These are phyloP conservation scores for Holothuria leucospilota DNA, from an alignment of 53 echinoderm and acorn worm genomes.

Conservation along the genomic window DNA sequence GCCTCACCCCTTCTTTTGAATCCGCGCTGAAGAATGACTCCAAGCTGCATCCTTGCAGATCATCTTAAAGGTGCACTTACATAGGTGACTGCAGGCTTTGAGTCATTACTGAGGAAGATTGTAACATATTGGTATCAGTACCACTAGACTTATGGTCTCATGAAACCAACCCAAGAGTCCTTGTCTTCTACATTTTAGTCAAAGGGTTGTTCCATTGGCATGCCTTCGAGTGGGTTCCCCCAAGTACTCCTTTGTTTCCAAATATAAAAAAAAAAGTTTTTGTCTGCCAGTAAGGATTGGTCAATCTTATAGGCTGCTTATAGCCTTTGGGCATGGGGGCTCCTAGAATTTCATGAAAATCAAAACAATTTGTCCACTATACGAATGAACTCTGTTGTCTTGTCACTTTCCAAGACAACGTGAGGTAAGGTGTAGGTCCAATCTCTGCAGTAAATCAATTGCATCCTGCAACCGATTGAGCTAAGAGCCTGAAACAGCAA, in stretches of 20 bases:
- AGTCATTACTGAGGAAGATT: slow-evolving; percentile 52
- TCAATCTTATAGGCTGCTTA: slow-evolving; percentile 54
- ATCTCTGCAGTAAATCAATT: slow-evolving; percentile 65
- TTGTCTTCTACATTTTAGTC: slow-evolving; percentile 43
- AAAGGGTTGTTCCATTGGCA: slow-evolving; percentile 9
- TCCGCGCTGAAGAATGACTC: slow-evolving; percentile 72
- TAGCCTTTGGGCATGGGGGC: slow-evolving; percentile 31
- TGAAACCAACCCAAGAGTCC: too few relatives aligned
- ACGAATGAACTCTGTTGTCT: too few relatives aligned
- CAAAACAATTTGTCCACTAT: slow-evolving; percentile 64
- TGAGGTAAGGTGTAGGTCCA: slow-evolving; percentile 36
- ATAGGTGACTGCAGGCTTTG: slow-evolving; percentile 56
- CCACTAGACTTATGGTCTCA: slow-evolving; percentile 60
- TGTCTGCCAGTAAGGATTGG: slow-evolving; percentile 47
- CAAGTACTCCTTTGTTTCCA: slow-evolving; percentile 62
- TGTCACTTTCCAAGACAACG: slow-evolving; percentile 59
- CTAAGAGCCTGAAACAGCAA: slow-evolving; percentile 64
- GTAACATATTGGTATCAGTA: slow-evolving; percentile 49
- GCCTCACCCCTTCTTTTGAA: too few relatives aligned
- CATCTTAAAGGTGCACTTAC: slow-evolving; percentile 70
- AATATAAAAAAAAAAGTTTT: slow-evolving; percentile 54
- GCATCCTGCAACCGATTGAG: slow-evolving; percentile 69
- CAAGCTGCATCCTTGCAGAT: slow-evolving; percentile 64
- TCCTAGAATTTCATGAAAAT: slow-evolving; percentile 68
- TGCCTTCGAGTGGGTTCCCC: neutral